Evolutionary conservation across 2,797 vertebrate genomes (phyloP).

Genomic region (Brotula barbata): DNA sequence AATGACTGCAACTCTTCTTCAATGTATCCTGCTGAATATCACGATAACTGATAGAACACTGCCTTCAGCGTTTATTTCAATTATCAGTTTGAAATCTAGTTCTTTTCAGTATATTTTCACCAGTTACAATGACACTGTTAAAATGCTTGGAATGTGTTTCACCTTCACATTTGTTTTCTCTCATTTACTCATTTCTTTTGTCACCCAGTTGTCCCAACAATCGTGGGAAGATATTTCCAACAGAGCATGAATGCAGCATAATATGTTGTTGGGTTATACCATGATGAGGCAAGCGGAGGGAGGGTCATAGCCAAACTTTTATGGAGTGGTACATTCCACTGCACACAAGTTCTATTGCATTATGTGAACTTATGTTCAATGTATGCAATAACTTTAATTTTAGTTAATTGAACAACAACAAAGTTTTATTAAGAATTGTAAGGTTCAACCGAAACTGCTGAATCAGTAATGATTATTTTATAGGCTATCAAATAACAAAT

Average conservation of each 20-base stretch:
- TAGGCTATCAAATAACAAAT: no score
- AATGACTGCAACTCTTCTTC: no score
- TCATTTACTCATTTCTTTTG: not conserved
- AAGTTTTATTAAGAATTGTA: no score
- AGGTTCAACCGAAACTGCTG: no score
- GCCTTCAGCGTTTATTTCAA: no score
- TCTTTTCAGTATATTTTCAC: no score
- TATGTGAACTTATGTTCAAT: not conserved
- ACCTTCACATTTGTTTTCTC: not conserved
- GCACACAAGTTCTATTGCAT: not conserved
- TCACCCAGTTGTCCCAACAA: fast-evolving
- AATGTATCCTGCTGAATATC: no score
- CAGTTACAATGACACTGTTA: not conserved
- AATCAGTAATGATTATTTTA: no score
- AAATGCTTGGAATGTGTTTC: not conserved
- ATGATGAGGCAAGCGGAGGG: constrained; percentile 24
- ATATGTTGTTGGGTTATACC: constrained; percentile 55
- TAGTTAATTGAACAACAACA: no score
- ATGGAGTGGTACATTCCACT: constrained; percentile 51
- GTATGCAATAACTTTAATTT: no score
- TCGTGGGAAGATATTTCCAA: constrained; percentile 9
- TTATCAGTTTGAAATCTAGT: no score
- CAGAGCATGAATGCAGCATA: constrained; percentile 46
- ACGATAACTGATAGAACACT: no score
- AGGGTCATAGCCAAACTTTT: constrained; percentile 28